phyloP scores from a whole-genome alignment of 2,797 vertebrate genomes.

The Pipistrellus nathusii region DNA sequence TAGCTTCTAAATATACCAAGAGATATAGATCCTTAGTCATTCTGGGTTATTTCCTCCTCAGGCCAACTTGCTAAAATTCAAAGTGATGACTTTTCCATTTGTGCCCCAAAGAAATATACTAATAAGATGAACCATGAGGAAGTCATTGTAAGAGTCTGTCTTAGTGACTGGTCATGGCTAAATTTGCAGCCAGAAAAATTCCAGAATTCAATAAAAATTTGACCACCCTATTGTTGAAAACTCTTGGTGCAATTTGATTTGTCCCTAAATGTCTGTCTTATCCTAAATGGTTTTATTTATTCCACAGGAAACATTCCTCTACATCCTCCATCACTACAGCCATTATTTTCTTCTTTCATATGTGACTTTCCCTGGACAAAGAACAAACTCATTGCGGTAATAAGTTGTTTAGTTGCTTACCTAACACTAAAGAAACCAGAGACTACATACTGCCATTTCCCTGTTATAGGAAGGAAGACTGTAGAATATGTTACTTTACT shows the following conservation, averaged over 20 bases:
- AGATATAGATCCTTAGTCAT: neutral
- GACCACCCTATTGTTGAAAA: neutral
- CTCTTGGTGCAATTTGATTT: neutral
- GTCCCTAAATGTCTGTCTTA: neutral
- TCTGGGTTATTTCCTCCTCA: neutral
- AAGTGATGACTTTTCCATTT: neutral
- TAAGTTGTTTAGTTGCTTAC: neutral
- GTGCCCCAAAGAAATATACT: neutral
- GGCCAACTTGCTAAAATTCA: neutral
- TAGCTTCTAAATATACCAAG: neutral
- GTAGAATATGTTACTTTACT: neutral
- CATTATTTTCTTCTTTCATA: neutral
- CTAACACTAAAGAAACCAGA: neutral
- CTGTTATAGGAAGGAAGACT: neutral
- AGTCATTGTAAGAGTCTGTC: neutral
- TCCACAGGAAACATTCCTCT: neutral
- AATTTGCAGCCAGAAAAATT: neutral
- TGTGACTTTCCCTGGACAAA: neutral
- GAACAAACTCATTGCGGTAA: neutral
- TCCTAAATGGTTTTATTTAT: neutral
- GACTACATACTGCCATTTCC: neutral
- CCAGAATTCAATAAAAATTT: neutral
- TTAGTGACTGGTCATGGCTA: neutral
- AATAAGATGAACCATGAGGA: neutral
- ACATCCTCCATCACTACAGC: neutral